Conservation (phyloP, 1,140 invertebrate genomes). For the Harlomillsia oculata region DNA sequence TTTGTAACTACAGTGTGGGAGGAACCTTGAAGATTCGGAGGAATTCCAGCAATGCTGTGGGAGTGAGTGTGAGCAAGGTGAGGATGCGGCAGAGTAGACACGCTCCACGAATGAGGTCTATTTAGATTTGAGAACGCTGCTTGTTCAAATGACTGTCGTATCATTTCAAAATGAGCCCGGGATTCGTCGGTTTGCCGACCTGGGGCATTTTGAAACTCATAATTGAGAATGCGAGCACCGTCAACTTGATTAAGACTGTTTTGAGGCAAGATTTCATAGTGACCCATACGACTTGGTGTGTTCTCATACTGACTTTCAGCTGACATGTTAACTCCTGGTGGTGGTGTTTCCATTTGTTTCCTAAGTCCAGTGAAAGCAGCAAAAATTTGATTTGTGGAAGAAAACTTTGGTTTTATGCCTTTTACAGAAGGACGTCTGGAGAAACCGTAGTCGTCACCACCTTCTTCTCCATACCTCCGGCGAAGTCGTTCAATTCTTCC, state of each 20-base stretch:
- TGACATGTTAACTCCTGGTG: too few species aligned
- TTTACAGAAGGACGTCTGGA: constrained; percentile 34
- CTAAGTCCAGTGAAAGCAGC: constrained; percentile 30
- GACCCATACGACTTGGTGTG: constrained; percentile 8
- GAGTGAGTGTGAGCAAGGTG: constrained; percentile 21
- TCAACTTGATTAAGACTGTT: constrained; percentile 8
- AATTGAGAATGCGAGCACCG: constrained; percentile 20
- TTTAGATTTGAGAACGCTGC: constrained; percentile 26
- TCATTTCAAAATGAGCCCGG: constrained; percentile 34
- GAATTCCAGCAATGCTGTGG: constrained; percentile 10
- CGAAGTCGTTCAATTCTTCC: constrained; percentile 30
- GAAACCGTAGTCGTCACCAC: constrained; percentile 35
- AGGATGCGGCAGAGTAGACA: constrained; percentile 26
- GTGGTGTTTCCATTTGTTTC: constrained; percentile 21
- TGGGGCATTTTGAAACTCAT: constrained; percentile 32
- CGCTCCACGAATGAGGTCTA: constrained; percentile 34
- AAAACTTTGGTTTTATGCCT: constrained; percentile 36
- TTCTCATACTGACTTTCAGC: constrained; percentile 33
- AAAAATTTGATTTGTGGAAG: constrained; percentile 35
- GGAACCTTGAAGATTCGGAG: neutral
- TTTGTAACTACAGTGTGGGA: constrained; percentile 4
- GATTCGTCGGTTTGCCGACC: constrained; percentile 30
- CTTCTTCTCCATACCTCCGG: constrained; percentile 29
- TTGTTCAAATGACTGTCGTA: constrained; percentile 34
- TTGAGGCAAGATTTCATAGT: neutral